Evolutionary conservation across 2,888 invertebrate genomes (phyloP).

Genomic region (Suillia variegata): DNA sequence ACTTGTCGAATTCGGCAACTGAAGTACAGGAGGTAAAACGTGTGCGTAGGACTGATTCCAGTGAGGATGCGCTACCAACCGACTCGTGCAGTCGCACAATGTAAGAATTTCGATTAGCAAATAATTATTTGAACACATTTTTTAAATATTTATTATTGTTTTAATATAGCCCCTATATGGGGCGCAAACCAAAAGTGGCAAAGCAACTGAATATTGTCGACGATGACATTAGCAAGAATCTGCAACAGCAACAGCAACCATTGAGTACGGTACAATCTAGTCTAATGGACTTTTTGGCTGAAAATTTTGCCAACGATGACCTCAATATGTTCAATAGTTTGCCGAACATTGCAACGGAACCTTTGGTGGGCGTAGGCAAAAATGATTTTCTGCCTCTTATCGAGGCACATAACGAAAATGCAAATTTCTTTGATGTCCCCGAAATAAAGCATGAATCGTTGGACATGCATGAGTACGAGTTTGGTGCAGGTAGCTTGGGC

Average conservation of each 20-base stretch:
- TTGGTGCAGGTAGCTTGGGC: background rate
- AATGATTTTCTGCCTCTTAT: conserved; percentile 50
- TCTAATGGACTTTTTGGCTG: conserved; percentile 58
- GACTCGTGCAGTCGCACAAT: conserved; percentile 53
- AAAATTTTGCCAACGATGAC: conserved; percentile 53
- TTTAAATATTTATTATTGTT: background rate
- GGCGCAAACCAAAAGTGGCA: conserved; percentile 43
- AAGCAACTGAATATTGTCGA: conserved; percentile 34
- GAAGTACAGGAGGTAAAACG: conserved; percentile 40
- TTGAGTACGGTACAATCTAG: conserved; percentile 56
- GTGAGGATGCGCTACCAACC: conserved; percentile 31
- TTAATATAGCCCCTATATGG: conserved; percentile 56
- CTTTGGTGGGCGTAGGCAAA: conserved; percentile 42
- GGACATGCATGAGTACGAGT: conserved; percentile 19
- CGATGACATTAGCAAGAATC: conserved; percentile 29
- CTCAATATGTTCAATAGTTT: conserved; percentile 47
- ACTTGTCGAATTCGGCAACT: conserved; percentile 38
- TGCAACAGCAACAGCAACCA: conserved; percentile 29
- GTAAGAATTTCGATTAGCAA: conserved; percentile 41
- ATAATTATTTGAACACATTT: fast-evolving
- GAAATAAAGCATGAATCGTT: conserved; percentile 28
- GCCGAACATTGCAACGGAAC: conserved; percentile 47
- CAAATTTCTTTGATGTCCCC: conserved; percentile 40
- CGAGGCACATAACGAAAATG: conserved; percentile 37
- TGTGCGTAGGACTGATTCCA: conserved; percentile 32